Conservation (phyloP, 2,888 invertebrate genomes). For the Melipona bicolor region DNA sequence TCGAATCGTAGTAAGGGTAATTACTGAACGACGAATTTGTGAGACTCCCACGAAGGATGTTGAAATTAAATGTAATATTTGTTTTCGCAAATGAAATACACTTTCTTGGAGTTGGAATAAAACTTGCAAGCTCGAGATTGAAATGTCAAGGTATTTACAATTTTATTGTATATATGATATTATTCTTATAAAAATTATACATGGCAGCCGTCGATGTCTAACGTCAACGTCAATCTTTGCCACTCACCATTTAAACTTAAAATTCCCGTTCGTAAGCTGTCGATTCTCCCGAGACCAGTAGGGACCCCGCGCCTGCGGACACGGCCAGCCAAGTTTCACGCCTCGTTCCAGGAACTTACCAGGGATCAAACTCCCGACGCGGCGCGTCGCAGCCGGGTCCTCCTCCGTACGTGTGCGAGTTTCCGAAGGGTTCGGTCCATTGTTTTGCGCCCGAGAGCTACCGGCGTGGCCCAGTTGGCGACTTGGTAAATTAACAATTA, state of each 20-base stretch:
- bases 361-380: conserved; percentile 49
- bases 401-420: conserved; percentile 15
- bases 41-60: no score
- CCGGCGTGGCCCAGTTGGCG: conserved; percentile 55
- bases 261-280: conserved; percentile 72
- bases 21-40: no score
- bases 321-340: conserved; percentile 45
- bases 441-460: conserved; percentile 63
- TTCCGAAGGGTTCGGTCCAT: conserved; percentile 25
- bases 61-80: no score
- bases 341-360: conserved; percentile 43
- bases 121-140: no score
- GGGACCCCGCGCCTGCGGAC: neutral
- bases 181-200: no score
- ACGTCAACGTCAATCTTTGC: neutral
- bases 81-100: no score
- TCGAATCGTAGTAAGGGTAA: neutral
- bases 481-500: conserved; percentile 78
- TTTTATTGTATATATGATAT: no score
- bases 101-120: no score
- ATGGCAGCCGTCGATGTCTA: neutral
- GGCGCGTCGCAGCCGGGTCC: neutral
- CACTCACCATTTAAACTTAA: conserved; percentile 50
- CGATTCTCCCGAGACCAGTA: neutral
- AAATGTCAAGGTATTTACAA: no score